These are phyloP conservation scores for Orthonevra nobilis DNA, from an alignment of 2,888 invertebrate genomes.

Conservation along the genomic window DNA sequence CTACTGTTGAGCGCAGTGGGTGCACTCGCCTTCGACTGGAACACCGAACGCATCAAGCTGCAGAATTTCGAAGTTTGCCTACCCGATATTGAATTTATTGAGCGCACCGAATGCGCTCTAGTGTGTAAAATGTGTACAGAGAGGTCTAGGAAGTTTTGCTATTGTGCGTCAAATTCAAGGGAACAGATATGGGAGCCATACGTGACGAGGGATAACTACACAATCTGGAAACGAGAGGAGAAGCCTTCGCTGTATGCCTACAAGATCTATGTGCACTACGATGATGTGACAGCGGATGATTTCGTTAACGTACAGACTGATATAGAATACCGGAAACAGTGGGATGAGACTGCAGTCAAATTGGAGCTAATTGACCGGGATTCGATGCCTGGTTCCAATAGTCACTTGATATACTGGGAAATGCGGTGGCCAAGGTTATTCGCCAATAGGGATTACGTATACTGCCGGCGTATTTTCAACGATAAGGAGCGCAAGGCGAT, in stretches of 20 bases:
- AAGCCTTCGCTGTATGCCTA: constrained; percentile 88
- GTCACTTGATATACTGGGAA: constrained; percentile 93
- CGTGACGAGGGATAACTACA: constrained; percentile 88
- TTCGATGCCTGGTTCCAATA: constrained; percentile 82
- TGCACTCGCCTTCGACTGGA: constrained; percentile 83
- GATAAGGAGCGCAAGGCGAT: constrained; percentile 83
- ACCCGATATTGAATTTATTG: constrained; percentile 83
- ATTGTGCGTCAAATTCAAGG: constrained; percentile 77
- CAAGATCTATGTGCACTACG: constrained; percentile 92
- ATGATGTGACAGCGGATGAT: constrained; percentile 88
- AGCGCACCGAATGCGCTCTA: constrained; percentile 81
- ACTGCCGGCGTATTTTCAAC: constrained; percentile 85
- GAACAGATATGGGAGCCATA: constrained; percentile 83
- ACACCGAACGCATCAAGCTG: constrained; percentile 82
- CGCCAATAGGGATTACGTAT: constrained; percentile 93
- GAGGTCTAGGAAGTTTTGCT: constrained; percentile 76
- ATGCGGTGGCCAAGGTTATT: constrained; percentile 93
- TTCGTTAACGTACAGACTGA: constrained; percentile 92
- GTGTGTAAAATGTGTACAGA: constrained; percentile 77
- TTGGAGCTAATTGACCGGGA: constrained; percentile 86
- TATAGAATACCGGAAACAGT: constrained; percentile 87
- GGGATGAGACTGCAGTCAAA: constrained; percentile 89
- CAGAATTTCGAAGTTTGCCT: constrained; percentile 82
- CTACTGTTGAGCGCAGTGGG: constrained; percentile 82
- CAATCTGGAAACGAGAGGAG: constrained; percentile 90